Evolutionary conservation across 1,140 invertebrate species (phyloP).

Genomic region (Lerema accius): DNA sequence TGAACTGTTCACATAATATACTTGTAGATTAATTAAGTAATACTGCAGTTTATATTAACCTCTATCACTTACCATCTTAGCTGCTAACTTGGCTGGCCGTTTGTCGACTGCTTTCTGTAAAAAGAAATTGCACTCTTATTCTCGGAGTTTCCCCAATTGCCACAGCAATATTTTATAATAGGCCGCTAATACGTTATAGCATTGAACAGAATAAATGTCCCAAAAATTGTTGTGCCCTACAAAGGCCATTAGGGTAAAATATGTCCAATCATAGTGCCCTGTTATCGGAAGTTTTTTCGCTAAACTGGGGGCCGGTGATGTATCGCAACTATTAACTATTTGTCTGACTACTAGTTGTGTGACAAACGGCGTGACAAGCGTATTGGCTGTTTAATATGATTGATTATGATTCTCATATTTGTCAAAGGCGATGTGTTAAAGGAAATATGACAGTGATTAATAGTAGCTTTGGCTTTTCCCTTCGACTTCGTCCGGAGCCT

Average conservation of each 20-base stretch:
- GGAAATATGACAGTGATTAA: conserved; percentile 4
- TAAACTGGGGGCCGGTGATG: conserved; percentile 3
- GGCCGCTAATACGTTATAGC: too few species aligned
- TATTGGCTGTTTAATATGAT: conserved; percentile 5
- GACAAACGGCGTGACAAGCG: conserved; percentile 5
- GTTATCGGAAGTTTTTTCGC: conserved; percentile 2
- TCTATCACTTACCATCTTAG: too few species aligned
- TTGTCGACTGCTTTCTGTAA: too few species aligned
- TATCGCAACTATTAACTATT: conserved; percentile 4
- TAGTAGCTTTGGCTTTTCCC: background rate
- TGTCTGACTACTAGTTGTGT: conserved; percentile 2
- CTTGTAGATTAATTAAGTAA: too few species aligned
- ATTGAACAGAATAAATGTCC: too few species aligned
- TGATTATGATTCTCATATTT: conserved; percentile 6
- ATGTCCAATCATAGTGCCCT: background rate
- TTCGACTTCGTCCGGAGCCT: background rate
- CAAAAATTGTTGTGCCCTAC: background rate
- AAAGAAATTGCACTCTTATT: too few species aligned
- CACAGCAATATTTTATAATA: too few species aligned
- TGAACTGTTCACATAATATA: too few species aligned
- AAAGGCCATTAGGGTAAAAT: background rate
- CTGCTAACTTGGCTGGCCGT: too few species aligned
- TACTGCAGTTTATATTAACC: too few species aligned
- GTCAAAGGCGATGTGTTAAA: conserved; percentile 5
- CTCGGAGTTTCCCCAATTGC: too few species aligned